Conservation (phyloP, 1,140 invertebrate species). For the Camponotus vicinus region DNA sequence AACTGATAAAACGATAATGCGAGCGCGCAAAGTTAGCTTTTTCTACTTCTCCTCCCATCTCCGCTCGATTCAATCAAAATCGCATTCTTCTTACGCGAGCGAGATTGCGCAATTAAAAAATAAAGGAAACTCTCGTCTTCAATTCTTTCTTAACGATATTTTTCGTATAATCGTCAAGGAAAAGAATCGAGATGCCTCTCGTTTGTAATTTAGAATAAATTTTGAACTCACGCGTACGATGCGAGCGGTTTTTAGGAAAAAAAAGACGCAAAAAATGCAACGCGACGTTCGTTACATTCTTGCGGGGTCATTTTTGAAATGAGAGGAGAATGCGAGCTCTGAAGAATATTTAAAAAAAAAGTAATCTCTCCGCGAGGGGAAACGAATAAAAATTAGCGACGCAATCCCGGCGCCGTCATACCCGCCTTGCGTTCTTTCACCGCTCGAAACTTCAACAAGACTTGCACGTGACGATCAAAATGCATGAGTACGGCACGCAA, state of each 20-base stretch:
- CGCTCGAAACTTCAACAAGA: background rate
- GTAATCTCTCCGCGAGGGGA: background rate
- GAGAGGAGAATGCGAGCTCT: constrained; percentile 5
- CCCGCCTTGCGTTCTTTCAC: constrained; percentile 15
- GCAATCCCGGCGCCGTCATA: constrained; percentile 22
- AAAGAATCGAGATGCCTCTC: background rate
- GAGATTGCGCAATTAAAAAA: background rate
- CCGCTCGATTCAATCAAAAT: background rate
- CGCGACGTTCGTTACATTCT: background rate
- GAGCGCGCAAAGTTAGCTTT: background rate
- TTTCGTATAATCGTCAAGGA: constrained; percentile 1
- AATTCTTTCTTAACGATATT: background rate
- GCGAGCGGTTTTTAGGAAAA: background rate
- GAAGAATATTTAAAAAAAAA: constrained; percentile 45
- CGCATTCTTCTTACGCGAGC: background rate
- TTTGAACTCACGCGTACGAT: background rate
- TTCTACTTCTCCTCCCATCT: too few species aligned
- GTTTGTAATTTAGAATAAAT: background rate
- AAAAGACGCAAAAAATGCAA: constrained; percentile 8
- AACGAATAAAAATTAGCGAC: constrained; percentile 27
- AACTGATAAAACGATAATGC: constrained; percentile 5
- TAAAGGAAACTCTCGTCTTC: background rate
- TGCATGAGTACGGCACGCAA: constrained; percentile 7
- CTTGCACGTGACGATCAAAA: background rate
- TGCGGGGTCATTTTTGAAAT: constrained; percentile 14